phyloP scores from a whole-genome alignment of 2,797 vertebrate genomes.

The Megaceryle alcyon region DNA sequence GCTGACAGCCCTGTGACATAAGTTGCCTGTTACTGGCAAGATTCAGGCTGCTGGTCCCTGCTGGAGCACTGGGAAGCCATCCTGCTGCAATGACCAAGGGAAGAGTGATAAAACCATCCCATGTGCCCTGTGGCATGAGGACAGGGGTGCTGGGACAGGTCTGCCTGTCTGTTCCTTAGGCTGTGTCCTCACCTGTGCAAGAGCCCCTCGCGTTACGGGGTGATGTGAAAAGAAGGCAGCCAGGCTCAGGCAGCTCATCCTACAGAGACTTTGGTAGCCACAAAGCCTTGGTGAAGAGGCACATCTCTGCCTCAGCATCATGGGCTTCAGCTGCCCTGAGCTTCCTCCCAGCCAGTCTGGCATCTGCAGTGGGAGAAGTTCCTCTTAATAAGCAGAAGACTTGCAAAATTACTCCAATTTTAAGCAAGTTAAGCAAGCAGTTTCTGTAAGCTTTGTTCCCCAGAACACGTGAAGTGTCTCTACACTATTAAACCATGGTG shows the following conservation, averaged over 20 bases:
- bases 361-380: neutral
- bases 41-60: neutral
- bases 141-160: neutral
- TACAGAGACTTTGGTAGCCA: neutral
- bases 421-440: neutral
- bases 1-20: neutral
- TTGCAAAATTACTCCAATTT: neutral
- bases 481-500: neutral
- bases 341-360: neutral
- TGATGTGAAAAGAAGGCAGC: neutral
- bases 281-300: neutral
- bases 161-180: neutral
- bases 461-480: neutral
- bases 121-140: rapidly evolving
- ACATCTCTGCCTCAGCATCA: neutral
- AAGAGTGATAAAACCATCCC: neutral
- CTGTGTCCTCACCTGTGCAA: neutral
- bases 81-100: neutral
- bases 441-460: neutral
- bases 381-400: neutral
- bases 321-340: neutral
- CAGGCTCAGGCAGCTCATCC: neutral
- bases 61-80: neutral
- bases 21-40: neutral
- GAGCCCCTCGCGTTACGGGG: neutral